Evolutionary conservation across 2,888 invertebrate species (phyloP), one percentile per base, ranked within the genome.

Genomic region (Aromia moschata): DNA sequence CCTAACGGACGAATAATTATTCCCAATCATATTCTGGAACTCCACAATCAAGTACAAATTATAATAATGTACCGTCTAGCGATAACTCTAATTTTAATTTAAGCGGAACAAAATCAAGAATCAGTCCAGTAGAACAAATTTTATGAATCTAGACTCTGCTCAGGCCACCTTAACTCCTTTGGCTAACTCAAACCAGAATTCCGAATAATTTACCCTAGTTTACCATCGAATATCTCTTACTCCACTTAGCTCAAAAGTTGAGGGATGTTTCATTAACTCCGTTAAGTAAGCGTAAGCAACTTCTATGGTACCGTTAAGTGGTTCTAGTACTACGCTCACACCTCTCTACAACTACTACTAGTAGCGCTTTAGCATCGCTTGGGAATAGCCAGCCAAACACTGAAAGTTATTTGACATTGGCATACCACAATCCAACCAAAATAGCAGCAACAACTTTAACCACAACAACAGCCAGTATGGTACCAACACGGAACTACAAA

Each of bases 151-250:
- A 45, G 71, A 71, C 49, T 61, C 63, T 38, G 70, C 60, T 1
- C 49, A 67, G 37, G 62, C 60, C 36, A 60, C 62, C n/a, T 55
- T 66, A 9, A 63, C 67, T 0, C 52, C 62, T 5, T 55, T 41
- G 31, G 60, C 49, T 58, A 45, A 58, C 41, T 17, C 62, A 40
- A 40, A 52, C 16, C 56, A 58, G 41, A 60, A 25, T 20, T n/a
- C 7, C 25, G 25, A 25, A 25, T 25, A 25, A 25, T 25, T 25
- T 25, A n/a, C 15, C 64, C 71, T 0, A 65, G 65, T 53, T 56
- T 73, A 12, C 65, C 72, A 5, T 70, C 73, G 67, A 16, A 71
- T 71, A 54, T 68, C 68, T 2, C 44, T 68, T 2, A 68, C 65
- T 9, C 68, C 68, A 11, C 16, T 68, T 20, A 56, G 53, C 5